Evolutionary conservation across 1,140 invertebrate genomes (phyloP).

Genomic region (Saccostrea echinata): DNA sequence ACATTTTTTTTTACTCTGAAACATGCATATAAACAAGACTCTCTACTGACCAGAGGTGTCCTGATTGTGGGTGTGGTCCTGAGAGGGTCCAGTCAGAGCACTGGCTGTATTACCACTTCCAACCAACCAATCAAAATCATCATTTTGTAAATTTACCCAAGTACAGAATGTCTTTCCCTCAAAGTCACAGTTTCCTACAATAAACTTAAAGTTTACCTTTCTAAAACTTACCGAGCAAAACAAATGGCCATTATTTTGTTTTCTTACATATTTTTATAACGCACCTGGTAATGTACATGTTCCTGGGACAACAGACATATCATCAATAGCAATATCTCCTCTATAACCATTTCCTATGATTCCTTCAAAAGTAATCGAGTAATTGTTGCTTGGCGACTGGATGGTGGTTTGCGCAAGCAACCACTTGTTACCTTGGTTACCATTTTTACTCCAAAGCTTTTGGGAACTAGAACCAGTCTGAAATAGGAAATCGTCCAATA

Average conservation of each 20-base stretch:
- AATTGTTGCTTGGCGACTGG: slow-evolving; percentile 56
- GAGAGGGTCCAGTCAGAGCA: slow-evolving; percentile 70
- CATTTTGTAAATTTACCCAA: slow-evolving; percentile 69
- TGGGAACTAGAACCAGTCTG: slow-evolving; percentile 44
- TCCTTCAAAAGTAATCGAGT: slow-evolving; percentile 85
- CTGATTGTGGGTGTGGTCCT: slow-evolving; percentile 69
- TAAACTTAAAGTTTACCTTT: background rate
- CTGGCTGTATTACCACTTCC: slow-evolving; percentile 64
- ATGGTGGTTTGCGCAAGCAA: slow-evolving; percentile 65
- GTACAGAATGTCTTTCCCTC: slow-evolving; percentile 67
- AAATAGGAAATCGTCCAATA: background rate
- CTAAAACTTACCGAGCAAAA: background rate
- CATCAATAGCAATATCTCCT: slow-evolving; percentile 88
- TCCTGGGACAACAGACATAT: slow-evolving; percentile 84
- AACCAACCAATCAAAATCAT: slow-evolving; percentile 76
- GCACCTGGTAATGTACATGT: slow-evolving; percentile 62
- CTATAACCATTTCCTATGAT: slow-evolving; percentile 84
- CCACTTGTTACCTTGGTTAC: slow-evolving; percentile 75
- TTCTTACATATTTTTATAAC: background rate
- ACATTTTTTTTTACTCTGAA: slow-evolving; percentile 50
- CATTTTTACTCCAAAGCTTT: slow-evolving; percentile 70
- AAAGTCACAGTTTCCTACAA: slow-evolving; percentile 73
- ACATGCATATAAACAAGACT: background rate
- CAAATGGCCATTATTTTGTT: background rate
- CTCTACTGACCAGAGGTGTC: background rate